Base-by-base conservation (phyloP, 2,797 vertebrate genomes). In the Esox masquinongy region DNA sequence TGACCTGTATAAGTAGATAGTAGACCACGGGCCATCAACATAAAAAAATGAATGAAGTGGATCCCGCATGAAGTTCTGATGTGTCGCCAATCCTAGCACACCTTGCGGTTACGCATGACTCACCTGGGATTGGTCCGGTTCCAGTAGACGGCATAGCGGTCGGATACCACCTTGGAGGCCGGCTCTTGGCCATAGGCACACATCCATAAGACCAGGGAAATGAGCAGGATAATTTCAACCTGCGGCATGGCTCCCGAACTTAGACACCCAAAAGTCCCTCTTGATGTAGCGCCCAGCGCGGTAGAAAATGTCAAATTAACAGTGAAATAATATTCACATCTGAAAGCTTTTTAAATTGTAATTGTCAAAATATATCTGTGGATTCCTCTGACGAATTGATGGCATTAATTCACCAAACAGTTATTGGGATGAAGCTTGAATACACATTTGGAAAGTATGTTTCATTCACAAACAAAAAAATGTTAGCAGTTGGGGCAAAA, bases 131-230 rank as follows among this genome's bases (percentile, higher is more conserved):
- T 99, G 88, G 95, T 97, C 87, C 96, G 96, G 95, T 99, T 99
- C 97, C 97, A 98, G 94, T 94, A 97, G 91, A 99, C 97, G 39
- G 97, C 97, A 89, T 97, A 98, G 82, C 97, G 96, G 86, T 98
- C 97, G 74, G 97, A 96, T 85, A 97, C 96, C 90, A 95, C 93
- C 93, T 98, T 98, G 92, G 96, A 95, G 80, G 95, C 94, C 80
- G 96, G 95, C 84, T 98, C 97, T 93, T 97, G 97, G 86, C 94
- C 94, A 93, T 85, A 83, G 90, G 92, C 94, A 84, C 96, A 92
- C 95, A 95, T 94, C 94, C 93, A 96, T 86, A 96, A 80, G 91
- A 95, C 77, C 91, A 96, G 91, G 88, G 94, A 87, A 83, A 96
- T 82, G 88, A 95, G 88, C 91, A 95, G 91, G 93, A 98, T 89